Base-by-base conservation (phyloP, 2,888 invertebrate genomes). In the Caenorhabditis panamensis region DNA sequence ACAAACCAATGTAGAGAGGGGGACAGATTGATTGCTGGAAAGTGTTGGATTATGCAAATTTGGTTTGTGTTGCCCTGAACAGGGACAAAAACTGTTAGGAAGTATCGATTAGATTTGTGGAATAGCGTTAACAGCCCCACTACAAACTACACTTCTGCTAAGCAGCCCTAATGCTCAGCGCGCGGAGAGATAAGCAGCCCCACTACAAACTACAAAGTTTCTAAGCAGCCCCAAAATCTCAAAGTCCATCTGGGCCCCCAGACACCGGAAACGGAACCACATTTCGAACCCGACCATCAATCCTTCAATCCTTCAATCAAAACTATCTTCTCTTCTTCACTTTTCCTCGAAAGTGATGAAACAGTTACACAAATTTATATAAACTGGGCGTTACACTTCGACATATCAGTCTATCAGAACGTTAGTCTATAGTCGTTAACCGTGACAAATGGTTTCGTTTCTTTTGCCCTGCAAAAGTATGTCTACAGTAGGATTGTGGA, bases 11-110 rank as follows among this genome's bases (percentile, higher is more conserved):
- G n/a, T n/a, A n/a, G n/a, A n/a, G n/a, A n/a, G 8, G 13, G 41
- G 41, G 41, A 41, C 16, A 41, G 2, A 49, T 20, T 6, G 31
- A 44, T 41, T 41, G 41, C 41, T 41, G 41, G 49, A 49, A 22
- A 49, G 49, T 49, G 49, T 49, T 49, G 49, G 49, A 49, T 49
- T 49, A 49, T 49, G 49, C 49, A 20, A 49, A 49, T 49, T 49
- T 49, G 4, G 49, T 49, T 31, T 31, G 31, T 9, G 31, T 9
- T 31, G 31, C 31, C 31, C 13, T 44, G 44, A 44, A 16, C n/a
- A 44, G 16, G 3, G 44, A 4, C 22, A 22, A n/a, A 49, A 44
- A 44, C 44, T 8, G 22, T 49, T 20, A 41, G 41, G 13, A 41
- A 41, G 13, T 8, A 36, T 36, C 36, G 36, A 36, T 36, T 5